A percentile compares a stretch with the other conserved stretches of the same genome.
phyloP scores from a whole-genome alignment of 2,113 vertebrate species.

The Xiphorhynchus elegans region DNA sequence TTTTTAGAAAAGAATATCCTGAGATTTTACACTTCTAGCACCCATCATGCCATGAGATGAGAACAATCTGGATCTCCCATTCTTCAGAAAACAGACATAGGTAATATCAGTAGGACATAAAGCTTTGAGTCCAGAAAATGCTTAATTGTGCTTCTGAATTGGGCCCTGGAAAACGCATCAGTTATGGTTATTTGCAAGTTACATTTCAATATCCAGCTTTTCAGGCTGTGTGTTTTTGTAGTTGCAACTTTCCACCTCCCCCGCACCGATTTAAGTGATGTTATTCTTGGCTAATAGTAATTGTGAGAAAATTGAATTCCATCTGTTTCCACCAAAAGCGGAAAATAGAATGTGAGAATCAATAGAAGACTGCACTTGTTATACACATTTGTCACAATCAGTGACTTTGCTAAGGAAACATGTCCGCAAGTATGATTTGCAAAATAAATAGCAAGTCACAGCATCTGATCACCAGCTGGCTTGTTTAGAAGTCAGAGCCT shows the following conservation, averaged over 20 bases:
- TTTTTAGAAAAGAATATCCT: background rate
- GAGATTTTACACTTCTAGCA: background rate
- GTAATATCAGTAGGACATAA: background rate
- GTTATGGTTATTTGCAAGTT: constrained; percentile 21
- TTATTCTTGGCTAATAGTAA: constrained; percentile 72
- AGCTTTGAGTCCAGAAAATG: background rate
- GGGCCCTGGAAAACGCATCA: background rate
- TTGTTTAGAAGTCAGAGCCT: constrained; percentile 10
- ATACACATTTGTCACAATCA: constrained; percentile 63
- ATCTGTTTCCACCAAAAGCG: constrained; percentile 66
- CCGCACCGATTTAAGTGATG: constrained; percentile 60
- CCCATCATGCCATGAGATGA: background rate
- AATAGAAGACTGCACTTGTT: constrained; percentile 68
- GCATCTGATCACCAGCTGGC: constrained; percentile 52
- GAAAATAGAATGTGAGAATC: constrained; percentile 71
- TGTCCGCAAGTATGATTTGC: constrained; percentile 40
- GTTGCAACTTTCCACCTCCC: constrained; percentile 61
- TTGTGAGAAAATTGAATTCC: constrained; percentile 69
- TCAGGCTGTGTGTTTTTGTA: constrained; percentile 52
- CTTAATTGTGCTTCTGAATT: background rate
- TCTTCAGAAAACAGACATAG: background rate
- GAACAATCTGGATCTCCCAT: background rate
- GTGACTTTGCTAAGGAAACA: constrained; percentile 55
- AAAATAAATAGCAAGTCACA: constrained; percentile 56
- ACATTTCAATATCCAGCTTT: constrained; percentile 54